Conservation (phyloP, 2,797 vertebrate genomes). For the Rhinophrynus dorsalis region DNA sequence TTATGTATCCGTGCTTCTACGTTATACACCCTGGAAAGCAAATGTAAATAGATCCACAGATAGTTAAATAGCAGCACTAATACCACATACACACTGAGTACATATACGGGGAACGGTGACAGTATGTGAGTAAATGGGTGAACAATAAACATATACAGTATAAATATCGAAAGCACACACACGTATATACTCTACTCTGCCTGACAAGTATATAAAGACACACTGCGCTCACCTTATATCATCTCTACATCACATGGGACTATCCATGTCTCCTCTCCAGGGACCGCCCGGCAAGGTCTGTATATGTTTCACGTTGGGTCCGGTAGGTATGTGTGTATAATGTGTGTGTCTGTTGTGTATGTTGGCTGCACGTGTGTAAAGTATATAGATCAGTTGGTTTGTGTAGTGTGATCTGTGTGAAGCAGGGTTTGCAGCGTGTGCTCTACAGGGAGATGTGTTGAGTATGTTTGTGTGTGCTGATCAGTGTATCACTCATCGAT, state of each 20-base stretch:
- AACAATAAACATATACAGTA: too few relatives aligned
- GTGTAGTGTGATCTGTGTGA: background rate
- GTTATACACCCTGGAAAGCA: too few relatives aligned
- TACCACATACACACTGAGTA: too few relatives aligned
- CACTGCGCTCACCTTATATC: constrained; percentile 19
- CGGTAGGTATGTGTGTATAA: background rate
- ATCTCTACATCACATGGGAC: background rate
- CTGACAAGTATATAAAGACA: background rate
- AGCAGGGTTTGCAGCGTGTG: background rate
- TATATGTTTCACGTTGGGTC: background rate
- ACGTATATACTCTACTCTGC: too few relatives aligned
- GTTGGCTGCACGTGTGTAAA: background rate
- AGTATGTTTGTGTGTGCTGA: too few relatives aligned
- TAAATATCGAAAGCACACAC: too few relatives aligned
- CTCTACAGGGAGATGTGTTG: too few relatives aligned
- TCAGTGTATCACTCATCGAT: background rate
- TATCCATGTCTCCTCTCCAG: background rate
- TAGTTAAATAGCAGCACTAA: too few relatives aligned
- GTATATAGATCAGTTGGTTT: background rate
- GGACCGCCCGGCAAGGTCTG: background rate
- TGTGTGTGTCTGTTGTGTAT: background rate
- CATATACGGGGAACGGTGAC: too few relatives aligned
- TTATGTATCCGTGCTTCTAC: too few relatives aligned
- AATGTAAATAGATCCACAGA: too few relatives aligned
- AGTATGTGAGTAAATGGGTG: too few relatives aligned